These are phyloP conservation scores for Cydia pomonella DNA, from an alignment of 1,140 invertebrate genomes.

Conservation along the genomic window DNA sequence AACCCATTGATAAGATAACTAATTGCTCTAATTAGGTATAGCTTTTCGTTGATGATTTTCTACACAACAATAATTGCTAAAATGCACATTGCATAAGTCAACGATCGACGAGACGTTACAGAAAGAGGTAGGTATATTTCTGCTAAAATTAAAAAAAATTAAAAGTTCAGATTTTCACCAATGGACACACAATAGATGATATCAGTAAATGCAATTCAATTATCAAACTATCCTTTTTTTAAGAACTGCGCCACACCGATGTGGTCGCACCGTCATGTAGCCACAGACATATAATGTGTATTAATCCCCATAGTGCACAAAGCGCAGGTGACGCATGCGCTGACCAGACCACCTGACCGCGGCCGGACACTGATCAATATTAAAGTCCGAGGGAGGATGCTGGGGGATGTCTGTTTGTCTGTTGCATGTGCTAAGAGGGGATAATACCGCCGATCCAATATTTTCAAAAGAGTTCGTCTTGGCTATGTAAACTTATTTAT, in stretches of 20 bases:
- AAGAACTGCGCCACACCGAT: background rate
- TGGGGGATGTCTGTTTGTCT: constrained; percentile 78
- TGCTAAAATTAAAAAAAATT: too few species aligned
- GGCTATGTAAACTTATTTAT: background rate
- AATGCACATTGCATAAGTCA: too few species aligned
- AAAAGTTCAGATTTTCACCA: too few species aligned
- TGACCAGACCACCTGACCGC: constrained; percentile 75
- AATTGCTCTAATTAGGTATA: too few species aligned
- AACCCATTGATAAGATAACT: too few species aligned
- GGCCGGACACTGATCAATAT: constrained; percentile 80
- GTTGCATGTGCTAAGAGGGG: constrained; percentile 62
- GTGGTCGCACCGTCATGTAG: constrained; percentile 36
- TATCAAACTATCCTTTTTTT: too few species aligned
- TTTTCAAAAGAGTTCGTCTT: background rate
- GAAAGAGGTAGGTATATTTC: too few species aligned
- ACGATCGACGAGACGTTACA: too few species aligned
- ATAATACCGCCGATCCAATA: constrained; percentile 37
- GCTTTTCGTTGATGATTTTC: too few species aligned
- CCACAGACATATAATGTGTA: constrained; percentile 7
- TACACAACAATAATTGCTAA: too few species aligned
- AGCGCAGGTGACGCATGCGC: constrained; percentile 65
- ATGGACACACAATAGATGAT: too few species aligned
- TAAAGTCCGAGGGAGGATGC: constrained; percentile 78
- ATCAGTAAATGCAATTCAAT: too few species aligned
- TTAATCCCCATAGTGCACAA: constrained; percentile 19